phyloP scores from a whole-genome alignment of 2,113 vertebrate genomes.

The Sander vitreus region DNA sequence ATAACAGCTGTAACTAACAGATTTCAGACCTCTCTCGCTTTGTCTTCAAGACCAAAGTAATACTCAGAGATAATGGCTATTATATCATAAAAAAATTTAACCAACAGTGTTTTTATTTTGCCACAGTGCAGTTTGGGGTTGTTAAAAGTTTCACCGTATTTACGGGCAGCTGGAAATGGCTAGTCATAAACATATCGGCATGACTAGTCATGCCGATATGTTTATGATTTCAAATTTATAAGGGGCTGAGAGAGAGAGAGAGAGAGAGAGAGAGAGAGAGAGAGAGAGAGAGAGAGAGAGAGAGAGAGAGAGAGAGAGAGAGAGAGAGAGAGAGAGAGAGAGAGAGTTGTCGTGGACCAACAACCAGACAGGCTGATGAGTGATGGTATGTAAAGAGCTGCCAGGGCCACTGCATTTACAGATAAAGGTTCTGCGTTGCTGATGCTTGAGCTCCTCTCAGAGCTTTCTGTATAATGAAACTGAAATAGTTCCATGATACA shows the following conservation, averaged over 20 bases:
- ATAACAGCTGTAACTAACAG: neutral
- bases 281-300: too few relatives aligned
- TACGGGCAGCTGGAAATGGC: neutral
- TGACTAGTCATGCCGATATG: neutral
- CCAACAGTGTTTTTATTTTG: too few relatives aligned
- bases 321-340: neutral
- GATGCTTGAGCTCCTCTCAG: conserved; percentile 8
- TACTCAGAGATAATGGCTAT: neutral
- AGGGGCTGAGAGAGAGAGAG: too few relatives aligned
- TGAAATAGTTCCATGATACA: neutral
- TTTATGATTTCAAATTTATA: conserved; percentile 9
- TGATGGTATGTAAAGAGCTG: conserved; percentile 68
- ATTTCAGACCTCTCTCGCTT: neutral
- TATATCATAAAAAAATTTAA: neutral
- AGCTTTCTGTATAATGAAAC: neutral
- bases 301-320: too few relatives aligned
- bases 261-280: neutral
- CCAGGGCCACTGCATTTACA: conserved; percentile 23
- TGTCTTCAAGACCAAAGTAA: neutral
- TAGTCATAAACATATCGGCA: too few relatives aligned
- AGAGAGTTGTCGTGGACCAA: neutral
- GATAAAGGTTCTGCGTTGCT: conserved; percentile 27
- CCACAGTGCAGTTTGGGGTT: neutral
- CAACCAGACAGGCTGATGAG: conserved; percentile 54
- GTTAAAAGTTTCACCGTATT: neutral